Evolutionary conservation across 1,140 invertebrate genomes (phyloP).

Genomic region (Plutomurus gul): DNA sequence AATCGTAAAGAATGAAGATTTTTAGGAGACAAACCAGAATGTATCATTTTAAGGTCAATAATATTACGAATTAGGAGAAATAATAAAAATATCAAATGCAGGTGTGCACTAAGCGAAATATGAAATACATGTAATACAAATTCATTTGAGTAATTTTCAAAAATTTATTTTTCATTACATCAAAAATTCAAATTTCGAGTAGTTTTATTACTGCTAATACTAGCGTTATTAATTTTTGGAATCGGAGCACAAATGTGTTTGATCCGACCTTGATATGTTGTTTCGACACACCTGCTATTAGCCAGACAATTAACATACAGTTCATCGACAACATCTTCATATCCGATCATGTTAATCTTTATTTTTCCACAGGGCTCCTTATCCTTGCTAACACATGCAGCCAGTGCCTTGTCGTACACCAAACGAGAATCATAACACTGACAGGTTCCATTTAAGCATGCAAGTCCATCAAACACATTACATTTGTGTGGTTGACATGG

Average conservation of each 20-base stretch:
- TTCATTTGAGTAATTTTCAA: too few relatives aligned
- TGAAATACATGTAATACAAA: too few relatives aligned
- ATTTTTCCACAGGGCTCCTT: conserved; percentile 27
- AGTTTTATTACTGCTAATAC: too few relatives aligned
- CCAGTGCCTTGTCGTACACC: conserved; percentile 1
- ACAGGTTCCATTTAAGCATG: conserved; percentile 31
- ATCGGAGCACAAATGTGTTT: conserved; percentile 28
- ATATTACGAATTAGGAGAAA: too few relatives aligned
- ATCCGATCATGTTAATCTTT: not conserved
- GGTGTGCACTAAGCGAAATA: too few relatives aligned
- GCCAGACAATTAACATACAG: conserved; percentile 19
- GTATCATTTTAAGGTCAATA: too few relatives aligned
- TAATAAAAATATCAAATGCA: too few relatives aligned
- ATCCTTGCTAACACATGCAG: not conserved
- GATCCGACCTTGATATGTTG: not conserved
- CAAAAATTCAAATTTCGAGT: too few relatives aligned
- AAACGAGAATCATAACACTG: conserved; percentile 22
- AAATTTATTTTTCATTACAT: too few relatives aligned
- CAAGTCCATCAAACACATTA: conserved; percentile 37
- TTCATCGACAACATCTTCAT: not conserved
- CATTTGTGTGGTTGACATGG: conserved; percentile 22
- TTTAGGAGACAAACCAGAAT: too few relatives aligned
- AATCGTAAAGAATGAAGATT: too few relatives aligned
- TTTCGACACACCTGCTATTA: conserved; percentile 30
- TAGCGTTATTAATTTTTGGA: not conserved